Evolutionary conservation across 2,797 vertebrate genomes (phyloP).

Genomic region (Lepilemur ruficaudatus): DNA sequence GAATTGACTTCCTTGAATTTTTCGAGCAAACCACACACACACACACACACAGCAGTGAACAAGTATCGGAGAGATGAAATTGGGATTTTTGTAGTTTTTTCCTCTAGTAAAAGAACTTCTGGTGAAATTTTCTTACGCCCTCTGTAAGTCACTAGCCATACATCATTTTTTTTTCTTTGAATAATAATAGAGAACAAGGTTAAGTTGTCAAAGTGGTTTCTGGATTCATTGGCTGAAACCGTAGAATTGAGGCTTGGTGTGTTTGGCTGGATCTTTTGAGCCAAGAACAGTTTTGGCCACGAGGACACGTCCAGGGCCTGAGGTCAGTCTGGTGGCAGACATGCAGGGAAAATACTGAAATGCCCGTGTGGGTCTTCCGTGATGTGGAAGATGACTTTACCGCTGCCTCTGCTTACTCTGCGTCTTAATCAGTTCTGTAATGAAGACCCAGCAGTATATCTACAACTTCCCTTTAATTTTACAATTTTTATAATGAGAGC

Average conservation of each 20-base stretch:
- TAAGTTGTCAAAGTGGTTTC: not conserved
- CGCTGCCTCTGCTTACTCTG: slow-evolving; percentile 61
- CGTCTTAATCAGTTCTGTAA: slow-evolving; percentile 66
- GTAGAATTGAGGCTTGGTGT: not conserved
- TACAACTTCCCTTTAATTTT: slow-evolving; percentile 77
- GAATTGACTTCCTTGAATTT: not conserved
- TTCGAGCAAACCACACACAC: not conserved
- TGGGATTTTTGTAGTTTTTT: slow-evolving; percentile 17
- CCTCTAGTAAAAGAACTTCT: not conserved
- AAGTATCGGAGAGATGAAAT: not conserved
- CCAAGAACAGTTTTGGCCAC: not conserved
- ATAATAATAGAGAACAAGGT: not conserved
- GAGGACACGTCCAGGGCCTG: not conserved
- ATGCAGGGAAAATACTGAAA: not conserved
- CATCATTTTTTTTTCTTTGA: not conserved
- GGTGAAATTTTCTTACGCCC: not conserved
- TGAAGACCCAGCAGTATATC: slow-evolving; percentile 69
- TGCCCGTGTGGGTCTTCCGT: not conserved
- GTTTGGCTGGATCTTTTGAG: not conserved
- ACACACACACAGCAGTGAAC: not conserved
- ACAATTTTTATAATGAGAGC: slow-evolving; percentile 77
- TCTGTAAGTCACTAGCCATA: not conserved
- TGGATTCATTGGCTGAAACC: not conserved
- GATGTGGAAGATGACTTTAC: slow-evolving; percentile 8
- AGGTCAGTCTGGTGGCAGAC: not conserved